Base-by-base conservation (phyloP, 2,888 invertebrate genomes). In the Brachyptera putata region DNA sequence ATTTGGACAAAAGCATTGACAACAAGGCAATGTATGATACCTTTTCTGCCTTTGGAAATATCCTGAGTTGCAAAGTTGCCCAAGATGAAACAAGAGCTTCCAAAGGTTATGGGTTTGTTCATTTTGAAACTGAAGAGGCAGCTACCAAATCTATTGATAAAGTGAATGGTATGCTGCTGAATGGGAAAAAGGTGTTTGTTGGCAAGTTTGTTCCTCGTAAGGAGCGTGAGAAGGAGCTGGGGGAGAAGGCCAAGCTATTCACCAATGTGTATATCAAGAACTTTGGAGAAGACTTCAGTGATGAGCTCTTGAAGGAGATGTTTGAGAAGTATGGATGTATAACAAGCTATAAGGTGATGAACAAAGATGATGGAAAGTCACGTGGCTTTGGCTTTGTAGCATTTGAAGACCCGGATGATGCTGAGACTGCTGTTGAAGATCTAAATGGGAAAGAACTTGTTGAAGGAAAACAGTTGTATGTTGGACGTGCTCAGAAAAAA, bases 21-120 rank as follows among this genome's bases (percentile, higher is more conserved):
- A 98, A 98, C 80, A 99, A 99, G 78, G 95, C 97, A 63, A 93
- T 99, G 86, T 97, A 95, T 77, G 98, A 99, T 77, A 99, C 98
- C 57, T 99, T 99, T 76, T 92, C 97, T 60, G 95, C 96, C 56
- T 99, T 99, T 78, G 99, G 99, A 61, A 97, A 95, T 75, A 99
- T 99, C 73, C 80, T 98, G 66, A 97, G 96, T 73, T 99, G 98
- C 78, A 98, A 97, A 82, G 69, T 91, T 56, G 96, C 95, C 69
- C 93, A 93, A 77, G 96, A 97, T 79, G 95, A 95, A 74, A 89
- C 88, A 70, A 91, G 95, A 56, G 85, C 85, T 65, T 96, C 95
- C 53, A 95, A 95, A 75, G 97, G 97, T 56, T 98, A 97, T 77
- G 97, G 97, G 55, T 98, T 98, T 79, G 97, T 98, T 24, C 97